A percentile compares a stretch with the other conserved stretches of the same genome.
phyloP scores from a whole-genome alignment of 2,797 vertebrate species.

The Bryconaethiops microstoma region DNA sequence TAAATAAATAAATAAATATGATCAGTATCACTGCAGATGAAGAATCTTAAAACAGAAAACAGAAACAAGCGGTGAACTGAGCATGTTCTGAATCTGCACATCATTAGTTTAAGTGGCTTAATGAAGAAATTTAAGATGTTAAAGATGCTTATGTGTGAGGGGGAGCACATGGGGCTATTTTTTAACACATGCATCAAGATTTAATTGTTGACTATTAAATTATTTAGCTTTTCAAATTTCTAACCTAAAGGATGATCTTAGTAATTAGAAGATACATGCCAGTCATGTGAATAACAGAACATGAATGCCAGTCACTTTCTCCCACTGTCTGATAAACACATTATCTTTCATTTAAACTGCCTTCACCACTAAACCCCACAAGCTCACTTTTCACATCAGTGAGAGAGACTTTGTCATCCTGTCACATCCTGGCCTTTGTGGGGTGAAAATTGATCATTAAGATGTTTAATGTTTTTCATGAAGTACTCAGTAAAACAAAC shows the following conservation, averaged over 20 bases:
- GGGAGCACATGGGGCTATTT: neutral
- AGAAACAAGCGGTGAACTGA: no score
- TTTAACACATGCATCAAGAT: neutral
- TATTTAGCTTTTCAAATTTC: neutral
- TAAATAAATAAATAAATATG: neutral
- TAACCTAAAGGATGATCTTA: neutral
- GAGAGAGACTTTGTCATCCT: neutral
- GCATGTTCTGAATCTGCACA: neutral
- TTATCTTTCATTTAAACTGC: neutral
- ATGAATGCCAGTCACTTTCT: neutral
- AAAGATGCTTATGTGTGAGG: neutral
- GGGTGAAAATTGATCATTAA: neutral
- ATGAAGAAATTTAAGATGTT: neutral
- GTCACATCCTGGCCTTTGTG: neutral
- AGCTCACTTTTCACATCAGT: no score
- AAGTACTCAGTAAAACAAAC: neutral
- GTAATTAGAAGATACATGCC: neutral
- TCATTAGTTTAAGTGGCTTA: neutral
- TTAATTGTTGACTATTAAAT: neutral
- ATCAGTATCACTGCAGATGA: neutral
- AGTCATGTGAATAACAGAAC: neutral
- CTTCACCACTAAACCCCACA: neutral
- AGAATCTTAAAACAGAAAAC: neutral
- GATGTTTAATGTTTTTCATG: neutral
- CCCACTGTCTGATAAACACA: neutral